Evolutionary conservation across 2,888 invertebrate genomes (phyloP).

Genomic region (Cataglyphis rosenhaueri): DNA sequence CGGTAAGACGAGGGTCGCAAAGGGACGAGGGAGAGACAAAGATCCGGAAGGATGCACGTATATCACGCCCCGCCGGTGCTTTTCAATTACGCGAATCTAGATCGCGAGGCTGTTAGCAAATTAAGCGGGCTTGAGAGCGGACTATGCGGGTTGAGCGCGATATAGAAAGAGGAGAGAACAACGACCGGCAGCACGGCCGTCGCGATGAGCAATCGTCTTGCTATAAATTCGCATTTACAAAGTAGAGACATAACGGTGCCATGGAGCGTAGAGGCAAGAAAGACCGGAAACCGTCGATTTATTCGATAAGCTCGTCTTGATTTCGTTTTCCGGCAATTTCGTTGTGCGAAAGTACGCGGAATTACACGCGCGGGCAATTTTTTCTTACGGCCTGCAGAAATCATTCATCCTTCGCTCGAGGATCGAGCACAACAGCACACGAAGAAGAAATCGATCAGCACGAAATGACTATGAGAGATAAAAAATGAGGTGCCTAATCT

Average conservation of each 20-base stretch:
- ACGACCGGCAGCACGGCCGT: conserved; percentile 60
- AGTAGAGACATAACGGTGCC: conserved; percentile 57
- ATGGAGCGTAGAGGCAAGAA: conserved; percentile 55
- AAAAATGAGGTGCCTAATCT: conserved; percentile 83
- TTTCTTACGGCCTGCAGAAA: background rate
- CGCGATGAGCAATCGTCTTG: conserved; percentile 52
- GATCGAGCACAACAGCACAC: conserved; percentile 33
- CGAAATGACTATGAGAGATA: conserved; percentile 74
- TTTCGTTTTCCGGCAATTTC: conserved; percentile 19
- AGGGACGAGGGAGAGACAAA: conserved; percentile 30
- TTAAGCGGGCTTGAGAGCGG: conserved; percentile 41
- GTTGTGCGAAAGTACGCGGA: conserved; percentile 1
- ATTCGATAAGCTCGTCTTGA: conserved; percentile 36
- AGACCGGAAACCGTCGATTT: conserved; percentile 63
- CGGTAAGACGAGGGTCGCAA: conserved; percentile 41
- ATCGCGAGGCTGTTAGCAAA: conserved; percentile 53
- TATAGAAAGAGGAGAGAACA: conserved; percentile 47
- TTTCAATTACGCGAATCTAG: conserved; percentile 55
- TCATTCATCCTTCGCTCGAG: background rate
- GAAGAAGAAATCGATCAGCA: conserved; percentile 42
- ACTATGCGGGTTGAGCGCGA: conserved; percentile 44
- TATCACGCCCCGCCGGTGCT: conserved; percentile 52
- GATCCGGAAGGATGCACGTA: conserved; percentile 43
- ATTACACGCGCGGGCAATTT: background rate
- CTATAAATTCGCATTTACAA: conserved; percentile 33